Evolutionary conservation across 2,888 invertebrate genomes (phyloP), one percentile per base, ranked within the genome.

Genomic region (Cheiracanthium punctorium): DNA sequence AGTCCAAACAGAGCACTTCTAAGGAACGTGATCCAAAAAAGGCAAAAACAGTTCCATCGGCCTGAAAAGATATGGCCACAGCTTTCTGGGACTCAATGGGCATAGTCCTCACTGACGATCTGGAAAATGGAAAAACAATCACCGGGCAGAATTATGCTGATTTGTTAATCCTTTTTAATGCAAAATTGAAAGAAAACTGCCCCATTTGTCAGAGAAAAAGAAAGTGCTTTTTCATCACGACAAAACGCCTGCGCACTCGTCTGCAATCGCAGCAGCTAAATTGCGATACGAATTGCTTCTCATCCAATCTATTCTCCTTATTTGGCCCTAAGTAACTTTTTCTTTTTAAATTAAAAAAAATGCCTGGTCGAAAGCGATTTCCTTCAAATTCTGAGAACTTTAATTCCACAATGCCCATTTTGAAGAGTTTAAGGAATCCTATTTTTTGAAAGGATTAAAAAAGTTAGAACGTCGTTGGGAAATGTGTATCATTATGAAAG

Each of bases 41-140:
- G 72, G 67, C 73, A 32, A 77, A 74, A 33, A 69, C 72, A n/a
- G 30, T 73, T n/a, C 12, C 70, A 37, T 71, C 69, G 24, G 65
- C 75, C 37, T 52, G 75, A 30, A 88, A 89, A 43, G 75, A 81
- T 5, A 88, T 87, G 84, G 76, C 80, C 0, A 41, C 69, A 4
- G 64, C 88, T 43, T 87, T 88, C 33, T 82, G 81, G 82, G 86
- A 88, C 41, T 32, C 52, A 0, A 64, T 41, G 14, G 82, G 80
- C 12, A 64, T 89, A 28, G 12, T 89, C 17, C 33, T 86, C 20
- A 73, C 79, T 17, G 82, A 89, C 28, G 89, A 82, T 74, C 84
- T 88, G 75, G 24, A 74, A 71, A 87, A 67, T 43, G 76, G 73
- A 7, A 41, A 72, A 70, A 89, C 87, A 1, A 80, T 89, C 33